Conservation (phyloP, 2,113 vertebrate genomes). For the Nyctereutes procyonoides region DNA sequence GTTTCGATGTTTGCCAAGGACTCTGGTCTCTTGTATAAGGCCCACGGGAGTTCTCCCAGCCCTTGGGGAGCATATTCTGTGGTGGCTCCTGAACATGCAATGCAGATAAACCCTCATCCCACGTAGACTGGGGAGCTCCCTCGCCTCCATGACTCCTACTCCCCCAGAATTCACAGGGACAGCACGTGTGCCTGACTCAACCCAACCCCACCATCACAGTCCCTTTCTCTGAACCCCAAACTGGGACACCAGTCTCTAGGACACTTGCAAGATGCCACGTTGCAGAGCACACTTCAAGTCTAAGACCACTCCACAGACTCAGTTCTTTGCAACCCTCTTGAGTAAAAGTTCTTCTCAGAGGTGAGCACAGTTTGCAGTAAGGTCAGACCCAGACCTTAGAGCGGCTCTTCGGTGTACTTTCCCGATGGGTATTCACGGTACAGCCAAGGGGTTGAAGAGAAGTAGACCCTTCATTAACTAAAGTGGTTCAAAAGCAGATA, state of each 20-base stretch:
- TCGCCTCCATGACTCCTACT: rapidly evolving
- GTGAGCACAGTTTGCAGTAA: neutral
- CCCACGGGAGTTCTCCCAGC: rapidly evolving
- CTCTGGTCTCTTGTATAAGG: too few relatives aligned
- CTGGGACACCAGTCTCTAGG: too few relatives aligned
- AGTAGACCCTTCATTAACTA: neutral
- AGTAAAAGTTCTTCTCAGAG: neutral
- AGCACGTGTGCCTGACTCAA: rapidly evolving
- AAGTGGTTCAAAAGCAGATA: neutral
- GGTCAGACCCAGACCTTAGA: neutral
- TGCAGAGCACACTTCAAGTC: too few relatives aligned
- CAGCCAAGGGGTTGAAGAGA: neutral
- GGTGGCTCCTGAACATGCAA: rapidly evolving
- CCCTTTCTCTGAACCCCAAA: neutral
- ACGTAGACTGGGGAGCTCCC: rapidly evolving
- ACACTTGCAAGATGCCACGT: neutral
- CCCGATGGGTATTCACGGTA: too few relatives aligned
- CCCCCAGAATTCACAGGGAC: neutral
- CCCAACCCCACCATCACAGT: rapidly evolving
- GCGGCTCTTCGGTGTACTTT: rapidly evolving
- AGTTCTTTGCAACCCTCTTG: neutral
- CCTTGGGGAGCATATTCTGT: neutral
- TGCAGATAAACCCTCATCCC: neutral
- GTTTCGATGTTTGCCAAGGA: neutral
- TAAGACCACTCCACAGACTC: neutral